Conservation (phyloP, 2,113 vertebrate species). For the Mobula birostris region DNA sequence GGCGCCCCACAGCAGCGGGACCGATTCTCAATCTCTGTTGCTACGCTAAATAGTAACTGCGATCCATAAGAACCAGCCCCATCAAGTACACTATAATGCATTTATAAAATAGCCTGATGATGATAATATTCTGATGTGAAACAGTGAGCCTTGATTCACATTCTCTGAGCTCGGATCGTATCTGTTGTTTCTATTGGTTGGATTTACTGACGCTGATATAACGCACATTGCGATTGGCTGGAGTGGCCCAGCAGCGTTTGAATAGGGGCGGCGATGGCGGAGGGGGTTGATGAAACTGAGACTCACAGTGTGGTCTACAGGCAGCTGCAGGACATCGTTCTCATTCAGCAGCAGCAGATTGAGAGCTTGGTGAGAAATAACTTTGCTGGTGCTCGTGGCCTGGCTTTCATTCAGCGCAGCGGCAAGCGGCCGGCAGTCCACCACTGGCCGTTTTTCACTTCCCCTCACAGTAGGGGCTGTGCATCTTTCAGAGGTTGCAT, state of each 20-base stretch:
- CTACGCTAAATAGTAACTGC: too few relatives aligned
- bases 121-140: background rate
- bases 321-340: conserved; percentile 1
- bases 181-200: background rate
- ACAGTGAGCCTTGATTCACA: too few relatives aligned
- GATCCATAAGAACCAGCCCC: too few relatives aligned
- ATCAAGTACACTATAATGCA: too few relatives aligned
- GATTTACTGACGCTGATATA: background rate
- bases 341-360: background rate
- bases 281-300: background rate
- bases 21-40: too few relatives aligned
- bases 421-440: too few relatives aligned
- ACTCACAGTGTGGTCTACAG: background rate
- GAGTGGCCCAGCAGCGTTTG: background rate
- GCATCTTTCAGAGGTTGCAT: too few relatives aligned
- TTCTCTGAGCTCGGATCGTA: background rate
- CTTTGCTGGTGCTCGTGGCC: background rate
- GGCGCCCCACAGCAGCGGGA: background rate
- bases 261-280: background rate
- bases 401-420: too few relatives aligned
- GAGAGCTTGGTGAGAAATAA: background rate
- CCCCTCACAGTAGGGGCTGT: too few relatives aligned
- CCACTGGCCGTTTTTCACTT: too few relatives aligned
- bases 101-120: too few relatives aligned
- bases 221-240: background rate